Evolutionary conservation across 1,140 invertebrate species (phyloP), one percentile per base, ranked within the genome.

Genomic region (Oryctes rhinoceros): DNA sequence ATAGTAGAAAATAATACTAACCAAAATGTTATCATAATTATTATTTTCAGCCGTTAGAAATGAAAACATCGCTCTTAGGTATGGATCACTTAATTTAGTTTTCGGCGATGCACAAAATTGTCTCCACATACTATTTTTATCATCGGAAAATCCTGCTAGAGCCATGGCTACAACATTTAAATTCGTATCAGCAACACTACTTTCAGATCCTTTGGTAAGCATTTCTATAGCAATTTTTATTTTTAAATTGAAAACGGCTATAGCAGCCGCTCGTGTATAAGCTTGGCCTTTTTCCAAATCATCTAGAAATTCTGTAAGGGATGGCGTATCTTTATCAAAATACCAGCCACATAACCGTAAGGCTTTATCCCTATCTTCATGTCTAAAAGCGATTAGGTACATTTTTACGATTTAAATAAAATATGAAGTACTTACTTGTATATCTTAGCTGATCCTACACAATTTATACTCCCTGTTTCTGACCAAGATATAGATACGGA

Each of bases 181-280:
- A 84, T 88, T 89, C 11, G 80, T 78, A 85, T 86, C 49, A 83
- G 82, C 44, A 81, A 80, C 13, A 84, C 82, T 82, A 88, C 87
- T 86, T 87, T 84, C 89, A 37, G 91, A 90, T 80, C 93, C 94
- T 80, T 92, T 90, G 80, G 93, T 94, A 53, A 98, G 90, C 83
- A 97, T 94, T 81, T 96, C 93, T 82, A 98, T 95, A 13, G 96
- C 96, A 84, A 92, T 89, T 78, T 92, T 91, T 71, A 98, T 90
- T 85, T 95, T 94, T 80, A 98, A 89, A 89, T 97, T 95, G 87
- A 98, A 98, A 65, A 97, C 92, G 59, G 96, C 94, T 65, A 98
- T 94, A 44, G 97, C 95, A 9, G 97, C 96, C 37, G 96, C 96
- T 87, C 96, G 91, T 53, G 96, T 93, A 88, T 93, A 95, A 76